Conservation (phyloP, 1,140 invertebrate genomes). For the Cyrtorhinus lividipennis region DNA sequence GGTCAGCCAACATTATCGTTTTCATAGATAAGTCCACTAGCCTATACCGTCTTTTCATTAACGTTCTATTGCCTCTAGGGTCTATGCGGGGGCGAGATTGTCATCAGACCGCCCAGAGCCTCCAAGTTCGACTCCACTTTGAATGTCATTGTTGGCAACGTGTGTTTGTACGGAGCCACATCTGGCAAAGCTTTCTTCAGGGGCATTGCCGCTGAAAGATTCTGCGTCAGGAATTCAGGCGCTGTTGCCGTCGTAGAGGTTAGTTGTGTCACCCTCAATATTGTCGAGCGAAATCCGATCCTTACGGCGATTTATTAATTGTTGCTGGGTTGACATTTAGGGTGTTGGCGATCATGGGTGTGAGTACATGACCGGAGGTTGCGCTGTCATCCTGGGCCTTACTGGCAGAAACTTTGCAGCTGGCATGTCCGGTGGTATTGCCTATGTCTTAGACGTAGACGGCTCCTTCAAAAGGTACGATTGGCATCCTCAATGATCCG, state of each 20-base stretch:
- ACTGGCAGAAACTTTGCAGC: slow-evolving; percentile 97
- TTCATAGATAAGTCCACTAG: neutral
- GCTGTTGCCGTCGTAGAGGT: slow-evolving; percentile 75
- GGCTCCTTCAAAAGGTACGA: slow-evolving; percentile 57
- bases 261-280: slow-evolving; percentile 10
- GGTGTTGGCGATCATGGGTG: slow-evolving; percentile 98
- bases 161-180: slow-evolving; percentile 95
- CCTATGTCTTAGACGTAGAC: slow-evolving; percentile 86
- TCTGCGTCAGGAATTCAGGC: slow-evolving; percentile 95
- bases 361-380: slow-evolving; percentile 98
- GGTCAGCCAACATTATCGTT: slow-evolving; percentile 28
- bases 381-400: slow-evolving; percentile 78
- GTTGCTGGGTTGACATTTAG: no score
- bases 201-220: slow-evolving; percentile 93
- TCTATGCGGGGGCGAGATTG: slow-evolving; percentile 85
- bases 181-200: slow-evolving; percentile 87
- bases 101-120: slow-evolving; percentile 83
- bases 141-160: slow-evolving; percentile 97
- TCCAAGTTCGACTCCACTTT: slow-evolving; percentile 67
- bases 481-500: no score
- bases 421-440: slow-evolving; percentile 95
- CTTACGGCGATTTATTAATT: neutral
- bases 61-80: slow-evolving; percentile 43
- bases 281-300: neutral
- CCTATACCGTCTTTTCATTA: no score